A percentile compares a stretch with the other conserved stretches of the same genome.
Evolutionary conservation across 2,797 vertebrate species (phyloP).

Genomic region (Mormyrops attenuatus): DNA sequence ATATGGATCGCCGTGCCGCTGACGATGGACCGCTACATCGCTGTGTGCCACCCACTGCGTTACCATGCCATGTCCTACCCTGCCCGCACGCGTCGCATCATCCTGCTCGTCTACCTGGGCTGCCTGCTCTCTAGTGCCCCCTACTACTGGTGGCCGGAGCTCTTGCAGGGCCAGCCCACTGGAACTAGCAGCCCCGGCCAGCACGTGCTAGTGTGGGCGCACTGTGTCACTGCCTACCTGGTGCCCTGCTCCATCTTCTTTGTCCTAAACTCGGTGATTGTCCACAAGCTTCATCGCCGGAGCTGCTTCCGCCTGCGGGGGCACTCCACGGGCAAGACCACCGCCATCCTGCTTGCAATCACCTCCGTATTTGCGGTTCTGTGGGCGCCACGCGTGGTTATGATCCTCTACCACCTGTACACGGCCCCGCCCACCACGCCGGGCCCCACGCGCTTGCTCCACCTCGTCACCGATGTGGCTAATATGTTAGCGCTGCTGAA

Average conservation of each 20-base stretch:
- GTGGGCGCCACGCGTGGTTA: conserved; percentile 85
- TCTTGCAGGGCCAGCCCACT: conserved; percentile 74
- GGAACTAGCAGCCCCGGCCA: conserved; percentile 69
- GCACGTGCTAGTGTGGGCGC: conserved; percentile 86
- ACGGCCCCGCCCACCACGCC: conserved; percentile 69
- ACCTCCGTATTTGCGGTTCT: conserved; percentile 89
- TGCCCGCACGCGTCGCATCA: conserved; percentile 83
- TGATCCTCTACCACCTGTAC: conserved; percentile 92
- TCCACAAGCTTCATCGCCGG: conserved; percentile 76
- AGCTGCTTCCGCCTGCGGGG: conserved; percentile 84
- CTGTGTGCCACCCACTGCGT: conserved; percentile 87
- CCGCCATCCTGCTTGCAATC: conserved; percentile 88
- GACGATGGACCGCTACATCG: conserved; percentile 89
- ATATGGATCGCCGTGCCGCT: conserved; percentile 94
- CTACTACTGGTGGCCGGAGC: conserved; percentile 97
- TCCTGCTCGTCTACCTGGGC: conserved; percentile 77
- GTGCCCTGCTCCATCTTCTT: conserved; percentile 93
- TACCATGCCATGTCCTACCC: conserved; percentile 93
- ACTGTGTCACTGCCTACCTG: conserved; percentile 87
- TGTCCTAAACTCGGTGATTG: conserved; percentile 83
- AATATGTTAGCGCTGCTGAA: conserved; percentile 94
- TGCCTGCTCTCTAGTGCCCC: conserved; percentile 85
- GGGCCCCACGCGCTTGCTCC: conserved; percentile 70
- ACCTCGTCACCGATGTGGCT: conserved; percentile 79
- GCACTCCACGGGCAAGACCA: conserved; percentile 91